Base-by-base conservation (phyloP, 1,140 invertebrate species). In the Temnothorax longispinosus region DNA sequence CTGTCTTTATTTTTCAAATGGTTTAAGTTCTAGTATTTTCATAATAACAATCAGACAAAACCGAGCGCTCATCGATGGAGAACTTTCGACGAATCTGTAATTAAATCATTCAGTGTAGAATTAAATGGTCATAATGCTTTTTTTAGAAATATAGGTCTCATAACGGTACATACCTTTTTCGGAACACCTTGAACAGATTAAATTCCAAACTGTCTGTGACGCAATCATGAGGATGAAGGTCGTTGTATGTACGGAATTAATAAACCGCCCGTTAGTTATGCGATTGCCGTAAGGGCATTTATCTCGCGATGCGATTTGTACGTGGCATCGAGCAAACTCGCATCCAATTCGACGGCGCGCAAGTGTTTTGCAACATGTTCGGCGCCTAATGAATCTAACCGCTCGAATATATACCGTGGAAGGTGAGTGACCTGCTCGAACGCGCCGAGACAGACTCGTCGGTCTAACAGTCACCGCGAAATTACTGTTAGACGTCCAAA, bases 401-500 rank as follows among this genome's bases (percentile, higher is more conserved):
- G 82, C 67, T 87, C 41, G 81, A 88, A 91, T 90, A 88, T 91
- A 80, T 91, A 80, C 54, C 54, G 54, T 67, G 60, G 1, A 88
- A 90, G 90, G 90, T 91, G 82, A 91, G n/a, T 86, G 89, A 91
- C 89, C 89, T 74, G 60, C 27, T 27, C 35, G 27, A 67, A 69
- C 78, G 50, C 27, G 5, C 15, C 15, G 35, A 47, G 44, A 80
- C 75, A 41, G 41, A 64, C 88, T 84, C 67, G 76, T 86, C 54
- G 78, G 52, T 90, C 90, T 91, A 91, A 90, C 90, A 90, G 89
- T 90, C 75, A 88, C 89, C 74, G 52, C 47, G 74, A 80, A 76
- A 88, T 91, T 91, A 91, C 90, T 91, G 90, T 91, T 91, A 91
- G 89, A 69, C 58, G 77, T 72, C 74, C 74, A 74, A 90, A 87